Conservation (phyloP, 2,888 invertebrate genomes). For the Pterostichus niger region DNA sequence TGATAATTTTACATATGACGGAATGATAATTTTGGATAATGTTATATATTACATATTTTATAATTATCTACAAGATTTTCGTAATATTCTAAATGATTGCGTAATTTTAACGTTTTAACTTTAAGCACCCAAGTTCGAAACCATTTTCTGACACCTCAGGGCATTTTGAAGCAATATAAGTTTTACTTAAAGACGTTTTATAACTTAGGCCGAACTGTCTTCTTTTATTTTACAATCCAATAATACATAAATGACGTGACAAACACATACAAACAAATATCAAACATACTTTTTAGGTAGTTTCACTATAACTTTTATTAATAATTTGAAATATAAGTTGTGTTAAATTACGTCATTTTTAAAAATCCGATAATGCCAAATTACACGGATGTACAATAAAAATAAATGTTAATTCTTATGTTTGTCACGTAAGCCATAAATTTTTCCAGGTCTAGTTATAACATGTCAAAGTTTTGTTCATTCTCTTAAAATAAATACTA, state of each 20-base stretch:
- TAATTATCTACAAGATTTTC: constrained; percentile 36
- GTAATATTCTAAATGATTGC: constrained; percentile 39
- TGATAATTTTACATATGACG: constrained; percentile 30
- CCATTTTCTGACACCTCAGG: constrained; percentile 52
- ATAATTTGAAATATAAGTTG: too few species aligned
- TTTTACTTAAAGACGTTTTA: constrained; percentile 25
- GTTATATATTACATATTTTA: constrained; percentile 48
- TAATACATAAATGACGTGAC: too few species aligned
- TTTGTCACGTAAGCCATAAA: neutral
- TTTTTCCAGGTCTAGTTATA: constrained; percentile 25
- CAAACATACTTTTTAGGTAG: too few species aligned
- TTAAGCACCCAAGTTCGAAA: constrained; percentile 43
- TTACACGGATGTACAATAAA: too few species aligned
- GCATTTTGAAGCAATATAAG: constrained; percentile 55
- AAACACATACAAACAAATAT: too few species aligned
- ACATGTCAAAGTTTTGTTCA: neutral
- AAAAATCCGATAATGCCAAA: too few species aligned
- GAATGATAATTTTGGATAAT: neutral
- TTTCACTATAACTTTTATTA: too few species aligned
- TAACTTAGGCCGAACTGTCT: constrained; percentile 11
- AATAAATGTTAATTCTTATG: neutral
- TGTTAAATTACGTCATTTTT: too few species aligned
- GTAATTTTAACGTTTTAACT: constrained; percentile 32
- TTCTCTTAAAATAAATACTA: constrained; percentile 7
- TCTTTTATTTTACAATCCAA: neutral